Evolutionary conservation across 2,888 invertebrate genomes (phyloP), one percentile per base, ranked within the genome.

Genomic region (Furcula furcula): DNA sequence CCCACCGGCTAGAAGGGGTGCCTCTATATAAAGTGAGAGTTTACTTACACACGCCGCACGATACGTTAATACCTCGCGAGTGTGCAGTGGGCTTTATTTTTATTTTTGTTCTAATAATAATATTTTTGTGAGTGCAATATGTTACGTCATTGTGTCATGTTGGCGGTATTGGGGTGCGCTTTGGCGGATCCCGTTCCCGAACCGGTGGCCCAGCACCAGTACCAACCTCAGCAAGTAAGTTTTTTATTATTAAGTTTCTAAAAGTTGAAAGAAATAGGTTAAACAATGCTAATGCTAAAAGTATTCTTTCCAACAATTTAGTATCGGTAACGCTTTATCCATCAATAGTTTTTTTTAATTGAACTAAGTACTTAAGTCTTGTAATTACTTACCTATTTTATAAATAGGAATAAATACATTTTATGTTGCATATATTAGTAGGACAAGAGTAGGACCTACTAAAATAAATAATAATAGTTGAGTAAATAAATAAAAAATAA

Each of bases 1-100:
- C 55, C 50, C 44, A 55, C 45, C 18, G 38, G 40, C 60, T 67
- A 83, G 85, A 76, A 82, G 86, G 86, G 86, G 79, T 85, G 84
- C 41, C 65, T 67, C 65, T 87, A 87, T 88, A 87, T 83, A 87
- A 77, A 77, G 80, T 68, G 81, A 79, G 75, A 73, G 77, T 75
- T n/a, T 33, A 50, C 51, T 50, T 55, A 70, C 72, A 78, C 75
- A 76, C 77, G 73, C 65, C 65, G 70, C 68, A 77, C 55, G 65
- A 73, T 67, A 76, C 77, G 77, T 78, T 64, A 65, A 62, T 57
- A 44, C 59, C 55, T 55, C 76, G 82, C 77, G 84, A 73, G 83
- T 82, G 82, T 71, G 65, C 56, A 55, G 75, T 76, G 76, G 57
- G 46, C 55, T 57, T 65, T 47, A 54, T 58, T 54, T 53, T 56